Evolutionary conservation across 2,113 vertebrate genomes (phyloP), one percentile per base, ranked within the genome.

Genomic region (Oryzias javanicus): DNA sequence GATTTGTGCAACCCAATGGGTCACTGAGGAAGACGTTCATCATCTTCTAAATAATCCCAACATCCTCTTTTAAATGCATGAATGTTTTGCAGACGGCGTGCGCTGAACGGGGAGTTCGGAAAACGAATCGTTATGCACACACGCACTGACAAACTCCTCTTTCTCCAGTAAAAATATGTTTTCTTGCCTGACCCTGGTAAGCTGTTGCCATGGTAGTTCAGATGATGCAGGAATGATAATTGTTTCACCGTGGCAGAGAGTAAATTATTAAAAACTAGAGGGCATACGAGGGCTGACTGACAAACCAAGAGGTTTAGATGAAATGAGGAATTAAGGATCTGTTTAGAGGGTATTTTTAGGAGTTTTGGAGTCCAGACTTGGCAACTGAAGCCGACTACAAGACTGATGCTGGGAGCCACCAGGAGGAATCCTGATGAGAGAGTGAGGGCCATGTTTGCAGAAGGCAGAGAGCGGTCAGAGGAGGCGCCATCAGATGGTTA

Each of bases 161-260:
- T 24, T 59, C 48, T 70, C 17, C 24, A 48, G 29, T 63, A 59
- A 76, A 55, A 52, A 55, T 75, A 52, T 57, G 54, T 55, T 55
- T 48, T 19, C 19, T 53, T 55, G 49, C n/a, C 29, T 47, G 57
- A 53, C 67, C 70, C 19, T 35, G 62, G 56, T 64, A 81, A 76
- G 81, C 72, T 72, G 88, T 89, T 88, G 84, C 84, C 81, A 86
- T 82, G 83, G 84, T 25, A 86, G 64, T 83, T 74, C 59, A 82
- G 73, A 82, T 77, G 73, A 78, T 76, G 67, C 42, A 66, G 68
- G 72, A 85, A 88, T 86, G 69, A 79, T 82, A 84, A 88, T 84
- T 65, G 67, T 80, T 74, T 74, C 65, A 35, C 72, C 48, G 55
- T 62, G 58, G 72, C 70, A 49, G 52, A 10, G 61, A 68, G 75